Evolutionary conservation across 1,140 invertebrate species (phyloP).

Genomic region (Eupeodes corollae): DNA sequence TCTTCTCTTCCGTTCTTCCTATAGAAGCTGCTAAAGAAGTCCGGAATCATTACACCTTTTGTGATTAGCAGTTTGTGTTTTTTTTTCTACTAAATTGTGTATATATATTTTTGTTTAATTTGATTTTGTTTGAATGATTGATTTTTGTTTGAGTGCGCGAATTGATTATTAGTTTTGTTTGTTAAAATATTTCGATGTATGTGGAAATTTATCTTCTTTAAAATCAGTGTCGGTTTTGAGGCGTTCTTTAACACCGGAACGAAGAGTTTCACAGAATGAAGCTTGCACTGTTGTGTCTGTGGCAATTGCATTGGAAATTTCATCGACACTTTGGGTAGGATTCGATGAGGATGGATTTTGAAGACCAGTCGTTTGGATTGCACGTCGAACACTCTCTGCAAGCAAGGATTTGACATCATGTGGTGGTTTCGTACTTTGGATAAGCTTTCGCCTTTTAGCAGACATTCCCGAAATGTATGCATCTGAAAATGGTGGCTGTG

Average conservation of each 20-base stretch:
- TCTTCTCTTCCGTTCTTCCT: no score
- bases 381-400: constrained; percentile 42
- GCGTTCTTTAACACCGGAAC: constrained; percentile 21
- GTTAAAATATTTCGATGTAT: constrained; percentile 31
- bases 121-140: no score
- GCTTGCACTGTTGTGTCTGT: constrained; percentile 22
- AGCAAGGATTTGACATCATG: constrained; percentile 31
- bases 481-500: constrained; percentile 55
- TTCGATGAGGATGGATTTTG: constrained; percentile 28
- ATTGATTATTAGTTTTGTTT: constrained; percentile 10
- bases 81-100: no score
- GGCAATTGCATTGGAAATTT: constrained; percentile 22
- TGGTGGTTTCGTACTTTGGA: constrained; percentile 39
- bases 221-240: constrained; percentile 30
- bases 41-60: no score
- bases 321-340: constrained; percentile 11
- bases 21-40: no score
- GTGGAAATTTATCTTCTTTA: constrained; percentile 30
- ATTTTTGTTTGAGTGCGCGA: no score
- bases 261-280: constrained; percentile 26
- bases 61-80: no score
- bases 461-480: constrained; percentile 74
- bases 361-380: constrained; percentile 41
- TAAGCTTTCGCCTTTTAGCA: constrained; percentile 64
- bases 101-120: no score